A percentile compares a stretch with the other conserved stretches of the same genome.
These are phyloP conservation scores for Pyralis farinalis DNA, from an alignment of 2,888 invertebrate species.

Conservation along the genomic window DNA sequence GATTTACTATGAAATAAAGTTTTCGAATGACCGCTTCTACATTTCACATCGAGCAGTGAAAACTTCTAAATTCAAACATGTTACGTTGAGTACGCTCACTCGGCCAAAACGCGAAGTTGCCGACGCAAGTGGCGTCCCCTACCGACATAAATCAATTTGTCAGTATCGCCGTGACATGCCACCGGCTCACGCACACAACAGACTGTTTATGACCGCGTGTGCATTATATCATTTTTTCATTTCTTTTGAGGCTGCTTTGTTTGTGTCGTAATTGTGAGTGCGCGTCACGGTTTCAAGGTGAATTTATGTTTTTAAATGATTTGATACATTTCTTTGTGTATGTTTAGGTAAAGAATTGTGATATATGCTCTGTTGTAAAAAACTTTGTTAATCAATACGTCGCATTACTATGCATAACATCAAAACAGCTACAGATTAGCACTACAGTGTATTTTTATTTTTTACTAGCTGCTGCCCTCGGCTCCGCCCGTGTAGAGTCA, in stretches of 20 bases:
- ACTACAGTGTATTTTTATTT: no score
- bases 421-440: no score
- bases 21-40: not conserved
- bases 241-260: conserved; percentile 8
- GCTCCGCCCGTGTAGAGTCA: no score
- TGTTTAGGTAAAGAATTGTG: not conserved
- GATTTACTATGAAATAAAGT: no score
- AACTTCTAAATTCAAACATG: conserved; percentile 21
- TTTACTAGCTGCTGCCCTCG: no score
- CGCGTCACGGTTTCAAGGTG: conserved; percentile 9
- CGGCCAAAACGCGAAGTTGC: conserved; percentile 46
- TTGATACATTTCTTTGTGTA: conserved; percentile 6
- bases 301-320: conserved; percentile 1
- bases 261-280: conserved; percentile 6
- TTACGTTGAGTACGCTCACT: conserved; percentile 32
- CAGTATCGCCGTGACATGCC: conserved; percentile 57
- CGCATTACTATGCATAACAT: no score
- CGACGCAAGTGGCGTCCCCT: conserved; percentile 35
- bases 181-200: conserved; percentile 39
- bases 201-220: conserved; percentile 22
- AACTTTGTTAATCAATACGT: no score
- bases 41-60: conserved; percentile 6
- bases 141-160: conserved; percentile 75
- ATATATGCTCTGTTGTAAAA: no score
- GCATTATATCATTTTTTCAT: conserved; percentile 14